phyloP scores from a whole-genome alignment of 2,888 invertebrate species.

The Orchestes rusci region DNA sequence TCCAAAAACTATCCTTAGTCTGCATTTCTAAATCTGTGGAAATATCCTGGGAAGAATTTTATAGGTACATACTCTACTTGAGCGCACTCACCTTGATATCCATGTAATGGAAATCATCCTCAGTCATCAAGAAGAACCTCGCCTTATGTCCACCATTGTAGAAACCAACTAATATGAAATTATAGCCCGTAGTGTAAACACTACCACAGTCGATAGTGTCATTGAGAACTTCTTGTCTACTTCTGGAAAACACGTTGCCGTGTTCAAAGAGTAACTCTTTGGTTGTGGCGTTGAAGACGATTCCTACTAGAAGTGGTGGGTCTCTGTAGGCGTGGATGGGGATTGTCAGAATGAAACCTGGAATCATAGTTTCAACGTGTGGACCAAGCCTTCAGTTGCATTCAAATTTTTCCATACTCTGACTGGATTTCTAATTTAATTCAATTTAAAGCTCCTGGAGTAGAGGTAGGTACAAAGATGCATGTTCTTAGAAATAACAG shows the following conservation, averaged over 20 bases:
- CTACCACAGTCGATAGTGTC: conserved; percentile 42
- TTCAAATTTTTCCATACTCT: too few species aligned
- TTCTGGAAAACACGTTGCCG: conserved; percentile 25
- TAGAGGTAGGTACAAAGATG: too few species aligned
- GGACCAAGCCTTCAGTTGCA: too few species aligned
- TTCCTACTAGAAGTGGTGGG: conserved; percentile 39
- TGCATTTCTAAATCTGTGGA: conserved; percentile 34
- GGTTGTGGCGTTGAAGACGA: conserved; percentile 27
- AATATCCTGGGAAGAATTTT: conserved; percentile 29
- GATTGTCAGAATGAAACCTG: conserved; percentile 24
- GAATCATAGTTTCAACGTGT: too few species aligned
- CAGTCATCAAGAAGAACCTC: conserved; percentile 43
- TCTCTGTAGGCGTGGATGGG: conserved; percentile 38
- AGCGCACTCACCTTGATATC: conserved; percentile 40
- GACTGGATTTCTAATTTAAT: too few species aligned
- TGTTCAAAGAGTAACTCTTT: neutral
- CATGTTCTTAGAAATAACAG: too few species aligned
- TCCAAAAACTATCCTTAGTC: conserved; percentile 35
- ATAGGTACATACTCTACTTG: too few species aligned
- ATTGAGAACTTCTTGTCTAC: conserved; percentile 34
- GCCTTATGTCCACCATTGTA: conserved; percentile 41
- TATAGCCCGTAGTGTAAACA: conserved; percentile 40
- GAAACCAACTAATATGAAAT: conserved; percentile 34
- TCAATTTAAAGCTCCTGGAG: too few species aligned
- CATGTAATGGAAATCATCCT: conserved; percentile 42